These are phyloP conservation scores for Nineta flava DNA, from an alignment of 2,888 invertebrate genomes.

Conservation along the genomic window DNA sequence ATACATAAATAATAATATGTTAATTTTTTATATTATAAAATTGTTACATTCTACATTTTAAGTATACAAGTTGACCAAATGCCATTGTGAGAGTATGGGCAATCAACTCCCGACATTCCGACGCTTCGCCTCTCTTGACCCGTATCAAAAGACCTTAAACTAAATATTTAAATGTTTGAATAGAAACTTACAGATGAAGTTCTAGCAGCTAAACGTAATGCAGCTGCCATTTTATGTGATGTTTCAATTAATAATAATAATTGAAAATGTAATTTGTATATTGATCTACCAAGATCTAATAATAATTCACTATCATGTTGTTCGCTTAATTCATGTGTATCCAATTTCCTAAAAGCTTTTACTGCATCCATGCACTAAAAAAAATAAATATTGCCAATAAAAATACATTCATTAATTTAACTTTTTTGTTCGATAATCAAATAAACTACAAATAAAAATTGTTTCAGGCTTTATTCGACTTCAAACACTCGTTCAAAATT, in stretches of 20 bases:
- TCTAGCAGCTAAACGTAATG: slow-evolving; percentile 39
- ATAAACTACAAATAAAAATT: neutral
- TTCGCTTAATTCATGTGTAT: slow-evolving; percentile 47
- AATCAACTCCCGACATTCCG: no score
- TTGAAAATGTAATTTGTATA: slow-evolving; percentile 90
- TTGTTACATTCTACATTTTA: no score
- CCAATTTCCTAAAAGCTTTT: slow-evolving; percentile 64
- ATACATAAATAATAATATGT: no score
- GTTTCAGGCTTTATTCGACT: no score
- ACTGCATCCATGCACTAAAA: slow-evolving; percentile 63
- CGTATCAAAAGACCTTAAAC: no score
- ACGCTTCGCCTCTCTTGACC: no score
- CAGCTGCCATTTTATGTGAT: slow-evolving; percentile 66
- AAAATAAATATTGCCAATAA: slow-evolving; percentile 7
- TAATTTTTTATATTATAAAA: no score
- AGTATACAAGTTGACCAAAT: no score
- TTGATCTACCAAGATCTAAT: slow-evolving; percentile 66
- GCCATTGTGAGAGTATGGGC: no score
- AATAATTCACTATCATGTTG: slow-evolving; percentile 52
- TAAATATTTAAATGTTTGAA: neutral
- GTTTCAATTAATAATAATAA: slow-evolving; percentile 76
- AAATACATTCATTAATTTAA: slow-evolving; percentile 1
- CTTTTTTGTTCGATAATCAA: neutral
- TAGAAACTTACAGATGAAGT: slow-evolving; percentile 33
- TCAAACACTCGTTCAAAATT: no score